phyloP scores from a whole-genome alignment of 1,140 invertebrate species.

The Ooceraea biroi region DNA sequence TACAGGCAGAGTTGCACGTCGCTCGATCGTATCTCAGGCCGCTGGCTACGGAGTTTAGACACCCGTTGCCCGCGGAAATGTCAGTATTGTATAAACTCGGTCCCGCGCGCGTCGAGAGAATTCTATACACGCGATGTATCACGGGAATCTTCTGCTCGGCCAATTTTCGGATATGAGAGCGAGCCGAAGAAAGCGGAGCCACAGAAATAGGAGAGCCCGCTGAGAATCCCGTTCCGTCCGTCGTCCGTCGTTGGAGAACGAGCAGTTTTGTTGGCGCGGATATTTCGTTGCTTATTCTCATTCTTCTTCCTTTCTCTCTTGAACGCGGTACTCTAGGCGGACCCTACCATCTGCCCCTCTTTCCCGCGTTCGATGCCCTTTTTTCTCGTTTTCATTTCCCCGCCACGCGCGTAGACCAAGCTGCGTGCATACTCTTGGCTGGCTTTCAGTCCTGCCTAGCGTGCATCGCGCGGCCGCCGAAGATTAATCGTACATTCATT shows the following conservation, averaged over 20 bases:
- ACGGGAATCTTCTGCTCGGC: constrained; percentile 61
- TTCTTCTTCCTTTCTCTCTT: constrained; percentile 56
- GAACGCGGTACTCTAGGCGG: constrained; percentile 80
- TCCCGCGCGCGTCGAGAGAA: neutral
- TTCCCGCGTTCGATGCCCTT: constrained; percentile 42
- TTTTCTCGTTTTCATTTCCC: constrained; percentile 45
- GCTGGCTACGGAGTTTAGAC: constrained; percentile 39
- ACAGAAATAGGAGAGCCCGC: constrained; percentile 40
- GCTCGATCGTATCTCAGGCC: constrained; percentile 60
- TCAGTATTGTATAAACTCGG: constrained; percentile 53
- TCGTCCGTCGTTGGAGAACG: constrained; percentile 5
- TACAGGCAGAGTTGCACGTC: constrained; percentile 11
- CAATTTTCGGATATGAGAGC: constrained; percentile 66
- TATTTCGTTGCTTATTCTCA: constrained; percentile 53
- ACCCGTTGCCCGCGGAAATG: constrained; percentile 53
- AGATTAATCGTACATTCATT: neutral
- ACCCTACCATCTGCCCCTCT: constrained; percentile 49
- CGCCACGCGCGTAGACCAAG: neutral
- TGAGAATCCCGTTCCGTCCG: constrained; percentile 15
- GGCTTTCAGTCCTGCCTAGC: neutral
- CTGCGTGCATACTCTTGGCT: neutral
- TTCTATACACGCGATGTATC: constrained; percentile 40
- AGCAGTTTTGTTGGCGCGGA: constrained; percentile 43
- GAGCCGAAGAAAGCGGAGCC: constrained; percentile 64
- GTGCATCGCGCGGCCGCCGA: neutral